Evolutionary conservation across 2,797 vertebrate species (phyloP), one percentile per base, ranked within the genome.

Genomic region (Luscinia megarhynchos): DNA sequence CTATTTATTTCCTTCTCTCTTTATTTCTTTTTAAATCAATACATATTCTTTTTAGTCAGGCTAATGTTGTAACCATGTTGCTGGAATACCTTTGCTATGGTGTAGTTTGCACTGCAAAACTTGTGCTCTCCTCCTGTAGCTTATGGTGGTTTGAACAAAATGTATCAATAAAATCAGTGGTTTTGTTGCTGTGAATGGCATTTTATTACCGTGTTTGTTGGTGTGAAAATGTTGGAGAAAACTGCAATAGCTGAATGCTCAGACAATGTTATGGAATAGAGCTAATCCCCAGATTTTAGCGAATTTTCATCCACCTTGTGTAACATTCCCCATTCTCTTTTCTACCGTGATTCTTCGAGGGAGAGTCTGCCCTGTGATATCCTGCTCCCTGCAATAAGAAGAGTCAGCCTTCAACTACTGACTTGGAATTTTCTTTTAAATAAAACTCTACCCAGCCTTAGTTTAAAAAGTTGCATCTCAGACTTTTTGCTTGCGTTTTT

Each of bases 231-330:
- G 12, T 46, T 84, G 45, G 30, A 55, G 62, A 67, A 82, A 73
- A 21, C 10, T 51, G 19, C 45, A 24, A 1, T 55, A 26, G 12
- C 26, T 69, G 40, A 69, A 34, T 32, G 10, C 12, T 74, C 16
- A 66, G 10, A 24, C 26, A 63, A n/a, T 8, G 26, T 77, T 85
- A 48, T 70, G 48, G 48, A 84, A 23, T 34, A 55, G 64, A 83
- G 29, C 29, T 67, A 85, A 76, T 91, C 18, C n/a, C 34, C 41
- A 54, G 26, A 73, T 55, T 46, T 41, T 48, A 85, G 30, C 1
- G 4, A 64, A 15, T 83, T 62, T 45, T 82, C 6, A 12, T 62
- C 24, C 4, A 15, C 36, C 4, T 58, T 1, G 0, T 3, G 0
- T 68, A 41, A 21, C 12, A 17, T 82, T 82, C 91, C 32, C 18